A percentile compares a stretch with the other conserved stretches of the same genome.
Conservation (phyloP, 2,113 vertebrate genomes). For the Marmota monax region DNA sequence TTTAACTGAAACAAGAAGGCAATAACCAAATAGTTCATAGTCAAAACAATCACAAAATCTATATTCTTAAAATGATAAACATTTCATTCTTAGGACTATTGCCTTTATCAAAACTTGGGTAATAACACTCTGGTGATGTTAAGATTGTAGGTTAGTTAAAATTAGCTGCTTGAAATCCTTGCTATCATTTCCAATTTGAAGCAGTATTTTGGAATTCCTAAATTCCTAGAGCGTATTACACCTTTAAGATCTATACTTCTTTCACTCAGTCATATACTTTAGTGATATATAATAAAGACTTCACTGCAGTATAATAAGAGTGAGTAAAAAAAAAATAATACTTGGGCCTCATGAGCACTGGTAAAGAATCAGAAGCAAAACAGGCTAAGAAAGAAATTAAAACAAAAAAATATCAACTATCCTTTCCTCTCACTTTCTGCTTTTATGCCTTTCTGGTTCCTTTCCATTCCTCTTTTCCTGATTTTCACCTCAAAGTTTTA, state of each 20-base stretch:
- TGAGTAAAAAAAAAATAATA: neutral
- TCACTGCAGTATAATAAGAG: neutral
- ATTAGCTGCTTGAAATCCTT: constrained; percentile 10
- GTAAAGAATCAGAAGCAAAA: constrained; percentile 37
- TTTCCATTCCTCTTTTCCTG: constrained; percentile 32
- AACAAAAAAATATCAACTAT: neutral
- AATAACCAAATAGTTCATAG: constrained; percentile 49
- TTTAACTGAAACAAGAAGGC: constrained; percentile 91
- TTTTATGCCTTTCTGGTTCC: neutral
- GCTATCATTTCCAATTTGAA: constrained; percentile 42
- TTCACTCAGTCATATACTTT: neutral
- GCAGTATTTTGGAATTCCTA: constrained; percentile 47
- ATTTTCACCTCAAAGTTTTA: neutral
- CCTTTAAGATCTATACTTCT: constrained; percentile 19
- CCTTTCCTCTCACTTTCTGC: neutral
- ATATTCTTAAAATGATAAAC: neutral
- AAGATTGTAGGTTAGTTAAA: neutral
- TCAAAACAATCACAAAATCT: neutral
- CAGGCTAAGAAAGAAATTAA: neutral
- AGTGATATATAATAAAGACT: constrained; percentile 27
- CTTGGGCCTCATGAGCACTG: neutral
- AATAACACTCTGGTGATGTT: neutral
- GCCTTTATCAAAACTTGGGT: neutral
- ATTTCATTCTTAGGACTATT: neutral
- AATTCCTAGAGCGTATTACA: constrained; percentile 1